These are phyloP conservation scores for Tauraco hartlaubi DNA, from an alignment of 2,797 vertebrate species.

Conservation along the genomic window DNA sequence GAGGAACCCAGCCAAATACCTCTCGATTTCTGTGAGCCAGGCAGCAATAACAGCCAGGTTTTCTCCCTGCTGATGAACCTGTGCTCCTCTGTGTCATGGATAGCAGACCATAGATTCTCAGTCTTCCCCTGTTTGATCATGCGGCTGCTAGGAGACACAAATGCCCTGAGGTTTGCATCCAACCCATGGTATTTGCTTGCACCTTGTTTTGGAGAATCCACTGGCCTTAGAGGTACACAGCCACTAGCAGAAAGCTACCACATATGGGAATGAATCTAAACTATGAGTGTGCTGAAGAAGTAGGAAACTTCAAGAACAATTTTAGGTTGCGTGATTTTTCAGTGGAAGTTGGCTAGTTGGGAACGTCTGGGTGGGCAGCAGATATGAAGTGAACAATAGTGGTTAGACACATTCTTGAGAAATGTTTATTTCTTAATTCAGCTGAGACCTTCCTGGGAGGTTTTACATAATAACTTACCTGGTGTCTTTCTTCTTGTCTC, in stretches of 20 bases:
- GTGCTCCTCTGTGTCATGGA: neutral
- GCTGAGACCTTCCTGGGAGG: neutral
- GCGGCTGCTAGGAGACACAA: neutral
- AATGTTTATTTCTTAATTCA: neutral
- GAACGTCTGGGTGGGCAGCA: neutral
- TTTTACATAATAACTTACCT: neutral
- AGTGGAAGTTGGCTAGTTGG: neutral
- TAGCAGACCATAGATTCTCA: neutral
- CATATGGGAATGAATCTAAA: neutral
- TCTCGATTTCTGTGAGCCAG: neutral
- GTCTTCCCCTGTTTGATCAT: neutral
- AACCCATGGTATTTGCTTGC: rapidly evolving
- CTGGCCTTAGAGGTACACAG: neutral
- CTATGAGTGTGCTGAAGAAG: neutral
- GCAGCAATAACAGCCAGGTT: neutral
- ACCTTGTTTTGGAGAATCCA: neutral
- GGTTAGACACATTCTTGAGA: neutral
- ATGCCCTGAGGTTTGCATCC: neutral
- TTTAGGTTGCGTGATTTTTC: neutral
- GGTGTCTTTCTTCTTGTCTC: neutral
- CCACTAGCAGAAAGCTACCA: neutral
- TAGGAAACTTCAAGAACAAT: neutral
- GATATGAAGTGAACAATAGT: neutral
- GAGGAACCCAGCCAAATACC: neutral
- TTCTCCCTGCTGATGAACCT: neutral